Evolutionary conservation across 1,140 invertebrate species (phyloP), one percentile per base, ranked within the genome.

Genomic region (Lucilia cuprina): DNA sequence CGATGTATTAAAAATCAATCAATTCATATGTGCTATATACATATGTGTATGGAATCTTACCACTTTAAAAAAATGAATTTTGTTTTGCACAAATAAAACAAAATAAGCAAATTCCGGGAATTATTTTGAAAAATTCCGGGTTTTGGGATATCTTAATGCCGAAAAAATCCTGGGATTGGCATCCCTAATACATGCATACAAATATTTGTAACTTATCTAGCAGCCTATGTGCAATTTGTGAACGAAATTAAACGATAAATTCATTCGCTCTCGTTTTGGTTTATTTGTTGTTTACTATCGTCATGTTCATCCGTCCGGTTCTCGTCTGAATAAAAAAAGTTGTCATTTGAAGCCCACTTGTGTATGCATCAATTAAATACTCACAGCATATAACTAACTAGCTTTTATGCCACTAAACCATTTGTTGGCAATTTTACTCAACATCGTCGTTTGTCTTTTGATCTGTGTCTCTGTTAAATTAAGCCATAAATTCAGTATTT

Each of bases 401-500:
- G 65, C 7, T 21, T 70, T 70, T 70, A 70, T 70, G 65, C n/a
- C 19, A 19, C n/a, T 70, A 70, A 70, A 25, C 65, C 65, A 70
- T 70, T 70, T 70, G 65, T 70, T 70, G 65, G 65, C 65, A 70
- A 13, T 12, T 55, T 55, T 55, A n/a, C 50, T 10, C 50, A 55
- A 55, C 8, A 55, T 55, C 50, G 65, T 41, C 55, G 65, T 70
- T 70, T 25, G 65, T 70, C 19, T 70, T 19, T 70, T 70, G 65
- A 70, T 78, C 30, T 60, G 55, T 74, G 82, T 85, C 78, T 82
- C 21, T 90, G 89, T 90, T 90, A 90, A 90, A 90, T 90, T 90
- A 90, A 90, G 89, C 89, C 89, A 90, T 90, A 90, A 90, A 90
- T 90, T 90, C 89, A 88, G 89, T 90, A 90, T 90, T 90, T 90